Conservation (phyloP, 2,113 vertebrate genomes). For the Mellivora capensis region DNA sequence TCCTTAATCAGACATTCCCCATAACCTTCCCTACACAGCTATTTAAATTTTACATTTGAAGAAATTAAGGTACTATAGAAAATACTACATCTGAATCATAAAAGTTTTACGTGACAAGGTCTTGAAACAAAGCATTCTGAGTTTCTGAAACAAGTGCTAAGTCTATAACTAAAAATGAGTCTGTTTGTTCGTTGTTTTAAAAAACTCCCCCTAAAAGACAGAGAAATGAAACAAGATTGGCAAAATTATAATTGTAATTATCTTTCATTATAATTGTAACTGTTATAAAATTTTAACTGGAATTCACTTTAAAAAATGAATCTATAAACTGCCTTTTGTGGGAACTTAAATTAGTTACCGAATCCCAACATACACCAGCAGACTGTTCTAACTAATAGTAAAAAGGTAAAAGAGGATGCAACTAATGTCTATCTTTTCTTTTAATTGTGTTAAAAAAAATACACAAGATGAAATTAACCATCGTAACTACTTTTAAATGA, state of each 20-base stretch:
- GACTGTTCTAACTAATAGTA: neutral
- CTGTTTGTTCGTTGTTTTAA: neutral
- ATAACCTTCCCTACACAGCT: neutral
- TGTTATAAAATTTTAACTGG: neutral
- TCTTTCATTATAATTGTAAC: neutral
- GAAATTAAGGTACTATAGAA: neutral
- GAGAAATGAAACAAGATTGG: neutral
- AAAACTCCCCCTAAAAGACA: neutral
- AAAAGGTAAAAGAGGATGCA: neutral
- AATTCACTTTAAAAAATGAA: conserved; percentile 14
- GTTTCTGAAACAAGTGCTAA: neutral
- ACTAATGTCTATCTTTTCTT: neutral
- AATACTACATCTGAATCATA: neutral
- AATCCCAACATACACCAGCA: neutral
- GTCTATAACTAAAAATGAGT: neutral
- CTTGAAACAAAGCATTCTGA: conserved; percentile 18
- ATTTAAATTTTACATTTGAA: neutral
- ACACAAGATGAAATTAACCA: neutral
- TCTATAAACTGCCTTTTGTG: neutral
- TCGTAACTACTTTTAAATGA: neutral
- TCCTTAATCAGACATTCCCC: neutral
- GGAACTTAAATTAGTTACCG: neutral
- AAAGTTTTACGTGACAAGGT: conserved; percentile 16
- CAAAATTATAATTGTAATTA: neutral
- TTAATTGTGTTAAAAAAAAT: neutral